These are phyloP conservation scores for Circaetus cinerascens DNA, from an alignment of 2,113 vertebrate species.

Conservation along the genomic window DNA sequence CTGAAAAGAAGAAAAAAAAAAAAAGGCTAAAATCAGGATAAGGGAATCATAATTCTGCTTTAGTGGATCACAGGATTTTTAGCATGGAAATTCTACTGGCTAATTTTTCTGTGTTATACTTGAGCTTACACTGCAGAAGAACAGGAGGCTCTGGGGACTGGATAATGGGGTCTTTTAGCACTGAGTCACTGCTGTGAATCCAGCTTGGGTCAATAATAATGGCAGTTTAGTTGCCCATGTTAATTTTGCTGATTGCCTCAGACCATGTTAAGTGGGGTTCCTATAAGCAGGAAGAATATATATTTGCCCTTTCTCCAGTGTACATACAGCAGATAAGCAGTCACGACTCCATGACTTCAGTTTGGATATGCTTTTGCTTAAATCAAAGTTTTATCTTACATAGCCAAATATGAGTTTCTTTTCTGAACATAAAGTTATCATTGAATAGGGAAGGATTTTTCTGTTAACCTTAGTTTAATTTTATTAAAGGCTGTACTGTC, in stretches of 20 bases:
- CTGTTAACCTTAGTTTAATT: not conserved
- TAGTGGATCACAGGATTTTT: not conserved
- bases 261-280: not conserved
- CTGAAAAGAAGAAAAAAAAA: not conserved
- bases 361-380: not conserved
- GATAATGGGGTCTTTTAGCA: not conserved
- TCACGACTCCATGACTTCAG: not conserved
- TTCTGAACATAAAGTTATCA: not conserved
- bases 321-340: not conserved
- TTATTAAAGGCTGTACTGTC: not conserved
- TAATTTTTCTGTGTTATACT: not conserved
- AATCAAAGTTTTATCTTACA: not conserved
- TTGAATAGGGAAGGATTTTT: not conserved
- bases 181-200: not conserved
- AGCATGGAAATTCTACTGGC: not conserved
- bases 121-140: not conserved
- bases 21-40: not conserved
- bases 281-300: not conserved
- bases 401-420: not conserved
- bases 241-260: not conserved
- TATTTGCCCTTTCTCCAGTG: not conserved
- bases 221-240: not conserved
- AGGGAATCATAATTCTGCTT: not conserved
- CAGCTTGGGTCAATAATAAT: not conserved
- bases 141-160: not conserved